Evolutionary conservation across 2,113 vertebrate genomes (phyloP).

Genomic region (Plectropomus leopardus): DNA sequence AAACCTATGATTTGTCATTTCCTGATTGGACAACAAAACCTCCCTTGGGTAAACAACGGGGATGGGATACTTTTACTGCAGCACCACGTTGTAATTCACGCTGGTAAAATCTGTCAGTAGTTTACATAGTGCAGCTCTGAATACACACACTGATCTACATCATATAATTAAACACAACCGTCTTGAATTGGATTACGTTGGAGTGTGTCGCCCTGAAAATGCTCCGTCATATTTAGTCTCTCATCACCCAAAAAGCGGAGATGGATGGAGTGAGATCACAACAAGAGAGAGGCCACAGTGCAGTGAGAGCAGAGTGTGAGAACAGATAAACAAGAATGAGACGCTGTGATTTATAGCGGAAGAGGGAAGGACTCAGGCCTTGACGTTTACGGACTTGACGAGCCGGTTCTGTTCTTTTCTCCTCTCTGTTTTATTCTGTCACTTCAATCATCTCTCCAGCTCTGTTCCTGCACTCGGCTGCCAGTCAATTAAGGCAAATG

Average conservation of each 20-base stretch:
- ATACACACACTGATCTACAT: not conserved
- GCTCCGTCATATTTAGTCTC: constrained; percentile 13
- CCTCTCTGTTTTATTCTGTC: constrained; percentile 35
- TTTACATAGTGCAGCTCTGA: not conserved
- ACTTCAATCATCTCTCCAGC: constrained; percentile 45
- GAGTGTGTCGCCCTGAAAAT: constrained; percentile 3
- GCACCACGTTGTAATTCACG: not conserved
- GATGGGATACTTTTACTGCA: not conserved
- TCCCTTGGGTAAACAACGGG: not conserved
- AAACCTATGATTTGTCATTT: not conserved
- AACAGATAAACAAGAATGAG: constrained; percentile 50
- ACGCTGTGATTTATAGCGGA: constrained; percentile 48
- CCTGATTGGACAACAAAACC: not conserved
- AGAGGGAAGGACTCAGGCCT: constrained; percentile 30
- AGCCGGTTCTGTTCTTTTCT: constrained; percentile 68
- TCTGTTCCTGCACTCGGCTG: constrained; percentile 23
- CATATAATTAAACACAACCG: not conserved
- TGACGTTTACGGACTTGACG: constrained; percentile 62
- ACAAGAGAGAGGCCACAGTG: not conserved
- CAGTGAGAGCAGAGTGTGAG: constrained; percentile 25
- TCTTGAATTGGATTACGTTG: constrained; percentile 5
- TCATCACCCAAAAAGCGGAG: constrained; percentile 12
- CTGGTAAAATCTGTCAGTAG: not conserved
- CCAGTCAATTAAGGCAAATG: constrained; percentile 49
- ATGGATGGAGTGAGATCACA: not conserved